Evolutionary conservation across 2,888 invertebrate species (phyloP), one percentile per base, ranked within the genome.

Genomic region (Aleiodes testaceus): DNA sequence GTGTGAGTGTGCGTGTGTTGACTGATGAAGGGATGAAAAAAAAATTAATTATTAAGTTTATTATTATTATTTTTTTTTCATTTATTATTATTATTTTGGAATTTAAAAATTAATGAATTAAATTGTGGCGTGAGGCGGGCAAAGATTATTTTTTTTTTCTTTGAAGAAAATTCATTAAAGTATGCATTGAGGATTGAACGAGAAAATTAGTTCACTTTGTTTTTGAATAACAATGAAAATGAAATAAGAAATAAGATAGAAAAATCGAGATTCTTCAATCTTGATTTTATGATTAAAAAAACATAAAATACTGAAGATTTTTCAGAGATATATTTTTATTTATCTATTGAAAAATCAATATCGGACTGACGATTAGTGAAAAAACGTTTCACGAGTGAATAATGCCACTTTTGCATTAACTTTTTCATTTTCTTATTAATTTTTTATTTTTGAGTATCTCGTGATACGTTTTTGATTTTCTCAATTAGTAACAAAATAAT

Each of bases 1-100:
- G 86, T 82, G 85, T 85, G 84, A 84, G 84, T 84, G 85, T 83
- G 85, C 81, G 84, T 84, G 85, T 84, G 85, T 84, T 83, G 79
- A 84, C 80, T 83, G 83, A 84, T 80, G 82, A 83, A 82, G 83
- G 74, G 36, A 85, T 79, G 84, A 84, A 83, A 86, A 87, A 85
- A 84, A 80, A 85, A 78, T 74, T 75, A 67, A 85, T 79, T 84
- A 84, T 84, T 86, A 86, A 84, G 85, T 83, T 47, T 16, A 47
- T 47, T 16, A 47, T 47, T 16, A 47, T 47, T n/a, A 47, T 47
- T 36, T 36, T 36, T 36, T 36, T 36, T 36, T 36, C 36, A 9
- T 36, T 11, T 36, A 36, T 36, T 36, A 36, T 36, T 36, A 36
- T 36, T 36, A 79, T 85, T 84, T 82, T 82, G 66, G 80, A 80